Percentiles rank a stretch among this genome's conserved stretches.
Conservation (phyloP, 2,888 invertebrate genomes). For the Hypselothyrea guttata region DNA sequence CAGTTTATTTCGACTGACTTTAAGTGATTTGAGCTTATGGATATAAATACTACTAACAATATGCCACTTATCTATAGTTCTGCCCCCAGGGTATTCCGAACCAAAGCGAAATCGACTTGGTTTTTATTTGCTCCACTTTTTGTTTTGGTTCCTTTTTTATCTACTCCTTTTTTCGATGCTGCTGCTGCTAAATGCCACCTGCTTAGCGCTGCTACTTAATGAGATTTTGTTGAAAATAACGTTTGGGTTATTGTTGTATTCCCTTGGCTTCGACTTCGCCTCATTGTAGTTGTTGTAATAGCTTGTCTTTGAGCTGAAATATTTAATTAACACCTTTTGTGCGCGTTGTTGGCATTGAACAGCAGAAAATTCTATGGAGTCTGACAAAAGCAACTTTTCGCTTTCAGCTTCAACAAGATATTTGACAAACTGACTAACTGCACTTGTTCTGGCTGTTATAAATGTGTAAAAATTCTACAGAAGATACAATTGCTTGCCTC, state of each 20-base stretch:
- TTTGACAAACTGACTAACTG: slow-evolving; percentile 19
- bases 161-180: slow-evolving; percentile 23
- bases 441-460: neutral
- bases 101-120: slow-evolving; percentile 32
- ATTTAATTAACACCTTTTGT: slow-evolving; percentile 67
- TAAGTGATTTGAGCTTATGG: too few relatives aligned
- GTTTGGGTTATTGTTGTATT: slow-evolving; percentile 38
- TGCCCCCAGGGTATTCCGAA: slow-evolving; percentile 6
- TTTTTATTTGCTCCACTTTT: slow-evolving; percentile 26
- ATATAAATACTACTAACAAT: too few relatives aligned
- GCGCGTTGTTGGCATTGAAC: slow-evolving; percentile 9
- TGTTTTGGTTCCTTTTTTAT: slow-evolving; percentile 7
- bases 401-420: slow-evolving; percentile 18
- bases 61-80: neutral
- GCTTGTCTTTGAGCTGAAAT: slow-evolving; percentile 62
- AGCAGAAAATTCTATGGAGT: slow-evolving; percentile 12
- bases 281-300: slow-evolving; percentile 44
- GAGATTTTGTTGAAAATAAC: slow-evolving; percentile 67
- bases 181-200: slow-evolving; percentile 45
- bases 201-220: slow-evolving; percentile 59
- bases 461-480: neutral
- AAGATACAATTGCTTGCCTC: slow-evolving; percentile 4
- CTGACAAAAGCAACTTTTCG: neutral
- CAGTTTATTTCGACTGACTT: too few relatives aligned
- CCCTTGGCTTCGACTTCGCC: slow-evolving; percentile 13